Percentiles rank a stretch among this genome's conserved stretches.
Conservation (phyloP, 1,140 invertebrate species). For the Brachionus angularis region DNA sequence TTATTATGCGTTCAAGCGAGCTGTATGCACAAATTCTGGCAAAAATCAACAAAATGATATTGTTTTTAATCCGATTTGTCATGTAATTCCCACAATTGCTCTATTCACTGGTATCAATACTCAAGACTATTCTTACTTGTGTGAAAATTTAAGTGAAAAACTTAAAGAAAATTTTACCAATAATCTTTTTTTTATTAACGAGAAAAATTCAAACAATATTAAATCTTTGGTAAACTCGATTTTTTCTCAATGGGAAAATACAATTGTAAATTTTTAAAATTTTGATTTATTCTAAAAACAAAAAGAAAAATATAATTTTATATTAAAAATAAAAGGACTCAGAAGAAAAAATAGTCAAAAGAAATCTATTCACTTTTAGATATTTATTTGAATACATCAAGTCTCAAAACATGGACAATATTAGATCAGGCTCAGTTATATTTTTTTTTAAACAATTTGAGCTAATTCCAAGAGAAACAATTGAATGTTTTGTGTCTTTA, state of each 20-base stretch:
- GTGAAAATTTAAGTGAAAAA: slow-evolving; percentile 14
- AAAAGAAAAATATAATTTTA: not conserved
- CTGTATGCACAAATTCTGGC: not conserved
- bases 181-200: slow-evolving; percentile 40
- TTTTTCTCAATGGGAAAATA: slow-evolving; percentile 32
- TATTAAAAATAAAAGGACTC: not conserved
- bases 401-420: not conserved
- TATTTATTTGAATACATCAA: slow-evolving; percentile 22
- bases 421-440: not conserved
- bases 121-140: slow-evolving; percentile 40
- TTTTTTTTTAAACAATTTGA: slow-evolving; percentile 44
- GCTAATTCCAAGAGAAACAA: slow-evolving; percentile 36
- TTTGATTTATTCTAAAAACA: too few relatives aligned
- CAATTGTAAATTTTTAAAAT: too few relatives aligned
- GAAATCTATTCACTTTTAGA: slow-evolving; percentile 32
- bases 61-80: slow-evolving; percentile 30
- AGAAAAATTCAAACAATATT: slow-evolving; percentile 38
- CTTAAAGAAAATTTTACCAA: slow-evolving; percentile 18
- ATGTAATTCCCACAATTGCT: slow-evolving; percentile 41
- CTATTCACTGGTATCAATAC: slow-evolving; percentile 42
- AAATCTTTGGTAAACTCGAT: slow-evolving; percentile 37
- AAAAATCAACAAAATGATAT: not conserved
- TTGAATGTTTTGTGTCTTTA: slow-evolving; percentile 36
- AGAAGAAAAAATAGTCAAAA: slow-evolving; percentile 24
- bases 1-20: slow-evolving; percentile 28